phyloP scores from a whole-genome alignment of 92 coral and sea anemone genomes.

The Parazoanthus swiftii region DNA sequence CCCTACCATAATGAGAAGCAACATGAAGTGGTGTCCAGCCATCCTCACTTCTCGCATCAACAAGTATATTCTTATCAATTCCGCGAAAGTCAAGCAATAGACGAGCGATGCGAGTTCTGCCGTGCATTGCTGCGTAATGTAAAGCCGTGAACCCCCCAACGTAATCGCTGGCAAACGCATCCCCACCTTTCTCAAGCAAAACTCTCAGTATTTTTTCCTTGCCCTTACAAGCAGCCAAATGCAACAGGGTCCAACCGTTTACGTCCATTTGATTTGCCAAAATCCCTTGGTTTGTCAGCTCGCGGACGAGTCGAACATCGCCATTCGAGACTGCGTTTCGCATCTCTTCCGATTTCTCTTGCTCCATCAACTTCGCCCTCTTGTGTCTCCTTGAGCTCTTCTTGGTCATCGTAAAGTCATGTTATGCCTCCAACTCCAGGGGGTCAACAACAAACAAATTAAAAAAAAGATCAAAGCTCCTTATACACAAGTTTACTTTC shows the following conservation, averaged over 20 bases:
- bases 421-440: background rate
- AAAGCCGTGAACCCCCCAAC: slow-evolving; percentile 89
- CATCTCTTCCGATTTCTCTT: slow-evolving; percentile 57
- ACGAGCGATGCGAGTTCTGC: slow-evolving; percentile 82
- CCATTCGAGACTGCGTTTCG: slow-evolving; percentile 84
- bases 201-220: slow-evolving; percentile 83
- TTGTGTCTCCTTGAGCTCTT: slow-evolving; percentile 61
- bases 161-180: slow-evolving; percentile 81
- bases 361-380: slow-evolving; percentile 43
- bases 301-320: slow-evolving; percentile 81
- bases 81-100: slow-evolving; percentile 79
- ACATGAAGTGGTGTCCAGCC: slow-evolving; percentile 96
- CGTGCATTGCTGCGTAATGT: slow-evolving; percentile 94
- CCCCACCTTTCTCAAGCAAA: slow-evolving; percentile 80
- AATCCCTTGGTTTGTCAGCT: slow-evolving; percentile 71
- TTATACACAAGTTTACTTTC: slow-evolving; percentile 41
- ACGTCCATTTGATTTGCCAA: slow-evolving; percentile 83
- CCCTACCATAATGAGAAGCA: slow-evolving; percentile 87
- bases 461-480: background rate
- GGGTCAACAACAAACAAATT: background rate
- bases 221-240: slow-evolving; percentile 89
- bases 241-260: slow-evolving; percentile 88
- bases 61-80: slow-evolving; percentile 64
- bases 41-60: slow-evolving; percentile 90
- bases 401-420: slow-evolving; percentile 54